Conservation (phyloP, 2,888 invertebrate genomes). For the Leptarthrus brevirostris region DNA sequence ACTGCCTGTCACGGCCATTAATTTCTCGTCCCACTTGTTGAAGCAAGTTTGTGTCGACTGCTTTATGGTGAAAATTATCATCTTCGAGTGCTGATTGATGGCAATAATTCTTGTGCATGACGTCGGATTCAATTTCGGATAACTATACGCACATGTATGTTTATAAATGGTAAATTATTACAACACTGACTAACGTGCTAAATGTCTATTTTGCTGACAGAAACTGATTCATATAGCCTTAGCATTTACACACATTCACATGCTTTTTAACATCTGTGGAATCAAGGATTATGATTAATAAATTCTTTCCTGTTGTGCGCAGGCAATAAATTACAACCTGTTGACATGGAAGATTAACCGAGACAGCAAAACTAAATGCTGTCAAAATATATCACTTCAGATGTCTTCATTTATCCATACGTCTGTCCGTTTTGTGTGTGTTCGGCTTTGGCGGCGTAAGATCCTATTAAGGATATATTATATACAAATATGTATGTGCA, state of each 20-base stretch:
- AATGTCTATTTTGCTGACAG: no score
- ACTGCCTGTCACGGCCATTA: slow-evolving; percentile 50
- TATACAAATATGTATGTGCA: no score
- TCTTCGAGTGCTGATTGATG: slow-evolving; percentile 36
- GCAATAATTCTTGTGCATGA: slow-evolving; percentile 30
- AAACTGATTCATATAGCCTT: no score
- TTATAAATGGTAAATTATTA: no score
- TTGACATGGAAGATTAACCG: slow-evolving; percentile 10
- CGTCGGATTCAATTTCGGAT: no score
- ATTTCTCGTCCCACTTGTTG: slow-evolving; percentile 52
- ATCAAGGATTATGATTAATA: slow-evolving; percentile 27
- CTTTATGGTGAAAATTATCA: slow-evolving; percentile 28
- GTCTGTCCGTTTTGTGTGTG: no score
- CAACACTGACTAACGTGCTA: no score
- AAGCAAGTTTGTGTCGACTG: slow-evolving; percentile 26
- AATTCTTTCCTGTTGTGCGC: not conserved
- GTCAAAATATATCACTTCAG: slow-evolving; percentile 32
- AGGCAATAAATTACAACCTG: slow-evolving; percentile 32
- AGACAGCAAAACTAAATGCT: slow-evolving; percentile 28
- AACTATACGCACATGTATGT: no score
- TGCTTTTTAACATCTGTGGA: slow-evolving; percentile 35
- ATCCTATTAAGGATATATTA: no score
- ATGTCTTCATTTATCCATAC: not conserved
- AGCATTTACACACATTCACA: no score
- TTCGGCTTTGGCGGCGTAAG: no score